Conservation (phyloP, 2,113 vertebrate genomes). For the Protobothrops mucrosquamatus region DNA sequence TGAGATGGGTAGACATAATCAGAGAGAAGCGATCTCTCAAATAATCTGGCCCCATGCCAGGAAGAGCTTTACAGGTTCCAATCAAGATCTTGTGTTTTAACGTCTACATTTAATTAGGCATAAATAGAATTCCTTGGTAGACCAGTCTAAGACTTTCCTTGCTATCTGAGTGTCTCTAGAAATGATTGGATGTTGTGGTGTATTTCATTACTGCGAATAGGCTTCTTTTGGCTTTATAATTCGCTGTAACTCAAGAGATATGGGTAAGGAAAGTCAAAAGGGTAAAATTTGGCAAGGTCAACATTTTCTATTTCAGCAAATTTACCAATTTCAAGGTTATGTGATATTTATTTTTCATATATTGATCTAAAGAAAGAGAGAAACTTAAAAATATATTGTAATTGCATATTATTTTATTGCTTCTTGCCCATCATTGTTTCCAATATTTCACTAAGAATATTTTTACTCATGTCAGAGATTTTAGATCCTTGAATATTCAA, state of each 20-base stretch:
- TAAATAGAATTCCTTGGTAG: neutral
- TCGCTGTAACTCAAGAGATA: neutral
- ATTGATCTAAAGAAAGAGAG: neutral
- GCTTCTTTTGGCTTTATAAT: neutral
- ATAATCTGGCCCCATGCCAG: neutral
- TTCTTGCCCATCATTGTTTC: neutral
- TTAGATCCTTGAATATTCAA: neutral
- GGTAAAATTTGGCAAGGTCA: neutral
- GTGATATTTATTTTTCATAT: neutral
- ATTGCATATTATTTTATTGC: too few species aligned
- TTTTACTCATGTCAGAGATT: neutral
- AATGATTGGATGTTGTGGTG: neutral
- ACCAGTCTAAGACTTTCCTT: neutral
- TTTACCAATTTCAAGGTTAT: neutral
- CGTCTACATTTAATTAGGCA: neutral
- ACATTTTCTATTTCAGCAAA: neutral
- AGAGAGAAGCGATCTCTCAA: neutral
- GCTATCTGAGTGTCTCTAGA: neutral
- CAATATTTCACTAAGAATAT: neutral
- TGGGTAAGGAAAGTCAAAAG: neutral
- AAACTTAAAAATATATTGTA: neutral
- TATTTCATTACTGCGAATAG: neutral
- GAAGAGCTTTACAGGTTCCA: neutral
- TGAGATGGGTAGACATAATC: neutral
- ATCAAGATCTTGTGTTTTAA: neutral